phyloP scores from a whole-genome alignment of 2,888 invertebrate genomes.

The Ferrisia virgata region DNA sequence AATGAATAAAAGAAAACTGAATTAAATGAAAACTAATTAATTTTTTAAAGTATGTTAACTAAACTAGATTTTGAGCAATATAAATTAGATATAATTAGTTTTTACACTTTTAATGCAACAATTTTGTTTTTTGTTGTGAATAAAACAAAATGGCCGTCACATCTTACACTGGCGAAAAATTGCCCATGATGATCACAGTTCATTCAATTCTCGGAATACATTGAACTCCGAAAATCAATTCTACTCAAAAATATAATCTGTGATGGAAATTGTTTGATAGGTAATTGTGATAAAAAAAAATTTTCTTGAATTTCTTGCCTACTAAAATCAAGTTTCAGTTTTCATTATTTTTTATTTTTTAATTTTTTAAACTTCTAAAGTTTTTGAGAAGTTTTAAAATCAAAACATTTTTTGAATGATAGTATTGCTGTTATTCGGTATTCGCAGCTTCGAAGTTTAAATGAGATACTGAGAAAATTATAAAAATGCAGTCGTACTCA shows the following conservation, averaged over 20 bases:
- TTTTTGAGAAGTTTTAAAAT: neutral
- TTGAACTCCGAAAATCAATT: neutral
- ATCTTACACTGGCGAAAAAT: conserved; percentile 30
- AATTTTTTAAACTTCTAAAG: neutral
- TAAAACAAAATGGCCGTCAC: conserved; percentile 45
- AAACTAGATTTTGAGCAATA: conserved; percentile 18
- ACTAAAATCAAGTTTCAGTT: neutral
- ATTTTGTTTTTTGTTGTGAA: conserved; percentile 42
- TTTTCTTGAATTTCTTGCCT: neutral
- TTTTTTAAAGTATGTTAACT: conserved; percentile 13
- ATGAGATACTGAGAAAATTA: no score
- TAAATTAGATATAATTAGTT: neutral
- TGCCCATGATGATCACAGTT: conserved; percentile 46
- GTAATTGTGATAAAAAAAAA: neutral
- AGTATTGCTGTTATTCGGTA: no score
- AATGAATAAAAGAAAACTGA: conserved; percentile 38
- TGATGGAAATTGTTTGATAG: neutral
- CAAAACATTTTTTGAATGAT: no score
- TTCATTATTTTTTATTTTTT: neutral
- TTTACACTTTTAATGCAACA: conserved; percentile 27
- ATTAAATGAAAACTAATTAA: conserved; percentile 18
- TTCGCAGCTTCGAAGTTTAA: no score
- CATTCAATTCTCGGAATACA: neutral
- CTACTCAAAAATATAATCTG: neutral
- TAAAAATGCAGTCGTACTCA: no score